Evolutionary conservation across 2,888 invertebrate species (phyloP).

Genomic region (Halictus ligatus): DNA sequence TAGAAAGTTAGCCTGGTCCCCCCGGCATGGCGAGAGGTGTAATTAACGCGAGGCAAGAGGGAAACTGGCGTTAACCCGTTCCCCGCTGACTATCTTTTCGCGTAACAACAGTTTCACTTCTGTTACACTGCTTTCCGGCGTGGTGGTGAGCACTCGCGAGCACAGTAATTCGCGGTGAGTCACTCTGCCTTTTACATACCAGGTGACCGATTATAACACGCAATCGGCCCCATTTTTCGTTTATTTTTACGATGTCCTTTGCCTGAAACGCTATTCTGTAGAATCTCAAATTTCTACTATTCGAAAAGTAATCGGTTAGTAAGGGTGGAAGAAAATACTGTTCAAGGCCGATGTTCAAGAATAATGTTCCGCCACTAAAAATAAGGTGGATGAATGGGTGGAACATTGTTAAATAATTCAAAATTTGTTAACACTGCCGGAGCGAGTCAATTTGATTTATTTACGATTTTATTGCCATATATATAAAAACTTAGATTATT

Average conservation of each 20-base stretch:
- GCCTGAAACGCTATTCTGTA: not conserved
- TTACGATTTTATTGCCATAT: no score
- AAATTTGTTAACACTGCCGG: no score
- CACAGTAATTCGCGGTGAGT: constrained; percentile 51
- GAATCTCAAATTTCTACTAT: not conserved
- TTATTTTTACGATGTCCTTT: not conserved
- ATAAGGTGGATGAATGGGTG: no score
- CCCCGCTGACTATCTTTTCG: constrained; percentile 34
- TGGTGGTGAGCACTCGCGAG: constrained; percentile 1
- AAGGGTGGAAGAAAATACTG: no score
- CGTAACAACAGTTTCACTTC: constrained; percentile 60
- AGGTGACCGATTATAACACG: not conserved
- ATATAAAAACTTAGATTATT: no score
- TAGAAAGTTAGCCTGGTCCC: constrained; percentile 46
- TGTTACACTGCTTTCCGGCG: constrained; percentile 30
- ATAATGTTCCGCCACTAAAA: no score
- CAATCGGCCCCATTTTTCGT: not conserved
- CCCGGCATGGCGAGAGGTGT: constrained; percentile 11
- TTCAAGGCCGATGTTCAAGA: no score
- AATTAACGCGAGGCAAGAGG: constrained; percentile 51
- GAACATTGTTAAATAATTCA: no score
- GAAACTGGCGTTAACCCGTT: constrained; percentile 40
- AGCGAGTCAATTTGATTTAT: no score
- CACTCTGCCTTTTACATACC: constrained; percentile 30
- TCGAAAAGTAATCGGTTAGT: no score